These are phyloP conservation scores for Sebastiscus tertius DNA, from an alignment of 2,797 vertebrate genomes.

Conservation along the genomic window DNA sequence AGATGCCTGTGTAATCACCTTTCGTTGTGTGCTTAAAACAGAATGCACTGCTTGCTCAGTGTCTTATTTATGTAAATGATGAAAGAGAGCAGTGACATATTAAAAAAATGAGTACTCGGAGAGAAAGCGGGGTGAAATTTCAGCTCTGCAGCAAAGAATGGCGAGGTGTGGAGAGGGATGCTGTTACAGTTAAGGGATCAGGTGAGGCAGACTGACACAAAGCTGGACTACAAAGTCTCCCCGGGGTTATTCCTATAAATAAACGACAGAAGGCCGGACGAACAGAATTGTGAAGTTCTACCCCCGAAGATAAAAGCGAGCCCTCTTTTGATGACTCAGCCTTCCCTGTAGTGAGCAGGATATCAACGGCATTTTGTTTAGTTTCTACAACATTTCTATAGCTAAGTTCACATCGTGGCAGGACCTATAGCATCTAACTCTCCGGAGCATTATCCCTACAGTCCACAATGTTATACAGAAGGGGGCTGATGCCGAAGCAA, in stretches of 20 bases:
- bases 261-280: conserved; percentile 33
- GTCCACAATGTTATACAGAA: conserved; percentile 13
- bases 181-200: conserved; percentile 56
- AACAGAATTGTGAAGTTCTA: conserved; percentile 41
- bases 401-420: conserved; percentile 9
- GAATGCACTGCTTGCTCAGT: not conserved
- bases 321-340: conserved; percentile 53
- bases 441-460: conserved; percentile 1
- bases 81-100: not conserved
- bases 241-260: conserved; percentile 59
- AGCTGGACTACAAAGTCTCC: conserved; percentile 43
- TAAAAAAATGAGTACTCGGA: conserved; percentile 17
- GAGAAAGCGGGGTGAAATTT: conserved; percentile 60
- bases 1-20: not conserved
- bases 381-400: conserved; percentile 26
- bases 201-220: conserved; percentile 49
- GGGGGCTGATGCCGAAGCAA: conserved; percentile 25
- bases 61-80: conserved; percentile 29
- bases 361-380: conserved; percentile 22
- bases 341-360: conserved; percentile 32
- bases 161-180: conserved; percentile 28
- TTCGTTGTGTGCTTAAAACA: conserved; percentile 6
- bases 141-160: conserved; percentile 54
- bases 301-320: conserved; percentile 49
- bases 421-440: conserved; percentile 6